Conservation (phyloP, 2,113 vertebrate genomes). For the Sylvia atricapilla region DNA sequence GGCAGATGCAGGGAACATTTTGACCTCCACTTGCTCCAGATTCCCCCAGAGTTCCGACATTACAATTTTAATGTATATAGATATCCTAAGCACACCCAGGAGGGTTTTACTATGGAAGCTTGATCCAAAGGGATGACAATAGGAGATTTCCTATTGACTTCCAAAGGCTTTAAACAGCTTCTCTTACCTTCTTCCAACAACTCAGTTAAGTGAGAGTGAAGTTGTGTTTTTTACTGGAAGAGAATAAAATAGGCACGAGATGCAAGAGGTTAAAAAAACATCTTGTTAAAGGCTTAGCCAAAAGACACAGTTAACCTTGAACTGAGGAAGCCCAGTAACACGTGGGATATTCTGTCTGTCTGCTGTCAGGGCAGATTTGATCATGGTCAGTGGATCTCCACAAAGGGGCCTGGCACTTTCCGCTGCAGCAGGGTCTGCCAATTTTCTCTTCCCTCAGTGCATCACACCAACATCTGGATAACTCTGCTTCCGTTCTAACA, state of each 20-base stretch:
- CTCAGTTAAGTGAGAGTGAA: background rate
- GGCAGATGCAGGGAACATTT: background rate
- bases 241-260: background rate
- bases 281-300: background rate
- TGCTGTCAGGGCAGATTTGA: background rate
- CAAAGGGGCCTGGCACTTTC: background rate
- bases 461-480: background rate
- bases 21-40: background rate
- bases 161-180: background rate
- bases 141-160: background rate
- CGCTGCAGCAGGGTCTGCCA: background rate
- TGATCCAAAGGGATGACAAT: background rate
- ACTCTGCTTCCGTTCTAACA: background rate
- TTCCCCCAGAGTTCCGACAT: background rate
- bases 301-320: conserved; percentile 1
- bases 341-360: background rate
- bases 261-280: background rate
- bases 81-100: background rate
- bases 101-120: background rate
- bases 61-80: background rate
- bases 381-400: background rate
- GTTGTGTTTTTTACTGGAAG: background rate
- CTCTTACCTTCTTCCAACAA: background rate
- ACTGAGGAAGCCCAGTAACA: background rate
- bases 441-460: background rate